A percentile compares a stretch with the other conserved stretches of the same genome.
Evolutionary conservation across 2,113 vertebrate genomes (phyloP).

Genomic region (Phaethon lepturus): DNA sequence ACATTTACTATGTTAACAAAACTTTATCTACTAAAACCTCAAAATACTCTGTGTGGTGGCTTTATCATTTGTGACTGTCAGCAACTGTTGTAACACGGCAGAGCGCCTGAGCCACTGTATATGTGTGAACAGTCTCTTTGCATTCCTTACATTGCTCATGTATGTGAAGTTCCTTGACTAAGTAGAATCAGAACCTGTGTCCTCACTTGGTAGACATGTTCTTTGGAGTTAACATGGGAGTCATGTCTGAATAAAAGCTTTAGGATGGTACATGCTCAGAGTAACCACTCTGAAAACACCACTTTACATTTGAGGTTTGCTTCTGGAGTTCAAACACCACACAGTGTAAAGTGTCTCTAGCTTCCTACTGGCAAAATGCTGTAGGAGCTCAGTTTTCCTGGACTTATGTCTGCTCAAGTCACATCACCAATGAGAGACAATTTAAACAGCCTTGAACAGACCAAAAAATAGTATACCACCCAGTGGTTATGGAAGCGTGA

Average conservation of each 20-base stretch:
- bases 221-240: background rate
- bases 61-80: rapidly evolving
- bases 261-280: background rate
- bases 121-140: background rate
- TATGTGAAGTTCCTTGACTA: background rate
- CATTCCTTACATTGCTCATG: background rate
- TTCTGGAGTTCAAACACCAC: background rate
- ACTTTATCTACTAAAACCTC: background rate
- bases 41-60: background rate
- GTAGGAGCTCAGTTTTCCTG: background rate
- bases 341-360: background rate
- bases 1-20: background rate
- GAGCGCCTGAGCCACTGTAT: background rate
- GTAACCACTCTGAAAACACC: background rate
- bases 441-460: background rate
- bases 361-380: background rate
- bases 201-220: background rate
- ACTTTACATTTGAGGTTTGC: background rate
- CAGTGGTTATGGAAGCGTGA: background rate
- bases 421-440: background rate
- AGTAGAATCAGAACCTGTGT: background rate
- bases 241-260: background rate
- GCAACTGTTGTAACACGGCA: background rate
- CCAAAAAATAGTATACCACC: background rate
- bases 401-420: background rate